Percentiles rank a stretch among this genome's conserved stretches.
Conservation (phyloP, 2,113 vertebrate species). For the Chrysochloris asiatica region DNA sequence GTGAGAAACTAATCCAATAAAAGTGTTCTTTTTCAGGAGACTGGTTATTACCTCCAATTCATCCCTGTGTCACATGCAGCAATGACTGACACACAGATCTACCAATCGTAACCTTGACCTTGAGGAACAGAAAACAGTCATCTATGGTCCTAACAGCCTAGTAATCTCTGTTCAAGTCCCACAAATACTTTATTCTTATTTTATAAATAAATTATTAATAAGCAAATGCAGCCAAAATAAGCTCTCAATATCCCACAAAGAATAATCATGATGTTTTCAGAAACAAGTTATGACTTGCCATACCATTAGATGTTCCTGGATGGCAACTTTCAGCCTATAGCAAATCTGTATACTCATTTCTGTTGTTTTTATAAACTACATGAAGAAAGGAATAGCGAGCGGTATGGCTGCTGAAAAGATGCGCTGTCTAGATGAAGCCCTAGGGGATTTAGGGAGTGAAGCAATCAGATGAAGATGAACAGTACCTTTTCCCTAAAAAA, state of each 20-base stretch:
- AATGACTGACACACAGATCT: not conserved
- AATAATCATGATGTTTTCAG: conserved; percentile 43
- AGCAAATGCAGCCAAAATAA: not conserved
- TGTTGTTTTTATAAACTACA: conserved; percentile 12
- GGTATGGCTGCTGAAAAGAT: not conserved
- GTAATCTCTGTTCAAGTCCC: not conserved
- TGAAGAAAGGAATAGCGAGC: not conserved
- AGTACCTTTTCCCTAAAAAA: conserved; percentile 11
- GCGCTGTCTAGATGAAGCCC: not conserved
- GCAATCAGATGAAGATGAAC: not conserved
- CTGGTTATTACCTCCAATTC: not conserved
- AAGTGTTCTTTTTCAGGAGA: not conserved
- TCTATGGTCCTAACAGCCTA: not conserved
- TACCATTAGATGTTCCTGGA: not conserved
- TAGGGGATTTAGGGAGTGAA: not conserved
- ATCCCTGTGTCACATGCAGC: not conserved
- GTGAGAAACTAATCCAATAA: not conserved
- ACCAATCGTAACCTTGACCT: not conserved
- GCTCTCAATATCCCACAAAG: not conserved
- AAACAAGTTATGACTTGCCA: conserved; percentile 14
- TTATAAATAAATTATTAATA: conserved; percentile 14
- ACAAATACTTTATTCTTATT: not conserved
- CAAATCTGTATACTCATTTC: not conserved
- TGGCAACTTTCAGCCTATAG: not conserved
- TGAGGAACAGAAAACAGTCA: not conserved